phyloP scores from a whole-genome alignment of 30 jellyfish, hydroid and myxozoan species.

The Nemopilema nomurai region DNA sequence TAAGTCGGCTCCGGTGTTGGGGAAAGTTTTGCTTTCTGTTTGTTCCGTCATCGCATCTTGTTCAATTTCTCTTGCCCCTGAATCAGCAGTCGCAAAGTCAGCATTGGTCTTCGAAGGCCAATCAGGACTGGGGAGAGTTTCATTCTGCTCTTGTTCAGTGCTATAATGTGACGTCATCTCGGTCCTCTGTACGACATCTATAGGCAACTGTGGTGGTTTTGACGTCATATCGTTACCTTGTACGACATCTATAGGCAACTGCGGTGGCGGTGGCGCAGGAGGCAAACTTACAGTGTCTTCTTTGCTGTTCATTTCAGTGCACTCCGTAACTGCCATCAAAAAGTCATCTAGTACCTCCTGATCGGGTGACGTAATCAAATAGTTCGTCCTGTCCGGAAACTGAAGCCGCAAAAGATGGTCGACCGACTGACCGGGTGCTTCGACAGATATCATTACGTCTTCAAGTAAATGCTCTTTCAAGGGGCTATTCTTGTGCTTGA shows the following conservation, averaged over 20 bases:
- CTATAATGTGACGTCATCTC: background rate
- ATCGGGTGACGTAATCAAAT: conserved; percentile 30
- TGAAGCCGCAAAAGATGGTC: conserved; percentile 39
- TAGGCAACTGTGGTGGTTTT: background rate
- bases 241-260: conserved; percentile 25
- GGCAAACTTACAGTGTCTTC: conserved; percentile 58
- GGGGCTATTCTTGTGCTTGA: conserved; percentile 6
- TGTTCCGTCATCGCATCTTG: background rate
- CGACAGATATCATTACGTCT: conserved; percentile 42
- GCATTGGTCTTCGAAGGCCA: background rate
- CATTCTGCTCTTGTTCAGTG: background rate
- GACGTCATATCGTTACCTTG: background rate
- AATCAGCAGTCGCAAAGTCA: background rate
- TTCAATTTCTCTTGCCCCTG: background rate
- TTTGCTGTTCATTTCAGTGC: conserved; percentile 29
- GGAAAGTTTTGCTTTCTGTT: background rate
- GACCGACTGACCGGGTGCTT: background rate
- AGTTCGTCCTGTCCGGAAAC: conserved; percentile 40
- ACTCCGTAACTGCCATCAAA: conserved; percentile 63
- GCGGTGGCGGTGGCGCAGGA: conserved; percentile 69
- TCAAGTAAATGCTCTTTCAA: conserved; percentile 10
- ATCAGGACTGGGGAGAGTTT: background rate
- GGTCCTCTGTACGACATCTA: background rate
- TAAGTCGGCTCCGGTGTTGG: background rate
- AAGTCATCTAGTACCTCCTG: conserved; percentile 43